Base-by-base conservation (phyloP, 2,888 invertebrate genomes). In the Patella ulyssiponensis region DNA sequence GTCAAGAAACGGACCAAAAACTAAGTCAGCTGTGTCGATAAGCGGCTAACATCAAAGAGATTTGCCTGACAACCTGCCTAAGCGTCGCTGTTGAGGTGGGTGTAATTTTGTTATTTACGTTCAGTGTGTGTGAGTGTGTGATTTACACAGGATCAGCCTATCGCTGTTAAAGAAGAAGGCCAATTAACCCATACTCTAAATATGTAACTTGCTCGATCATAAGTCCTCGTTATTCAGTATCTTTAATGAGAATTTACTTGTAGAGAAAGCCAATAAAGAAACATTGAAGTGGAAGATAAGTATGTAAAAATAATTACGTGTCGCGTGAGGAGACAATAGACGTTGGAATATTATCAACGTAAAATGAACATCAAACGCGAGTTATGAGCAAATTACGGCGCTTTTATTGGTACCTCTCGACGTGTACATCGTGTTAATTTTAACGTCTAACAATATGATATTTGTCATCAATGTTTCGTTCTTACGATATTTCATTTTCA, bases 11-110 rank as follows among this genome's bases (percentile, higher is more conserved):
- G 20, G 23, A 23, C 64, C 64, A 64, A 64, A 44, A 44, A 64
- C 64, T 64, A 23, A 64, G 20, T 64, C 64, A 64, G 23, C 20
- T 64, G 64, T 23, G 23, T 64, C 64, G 64, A 64, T 23, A 64
- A 23, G 64, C 64, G 64, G 64, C 23, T 23, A 64, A 64, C 64
- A 12, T 64, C 64, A 64, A 64, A 64, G 64, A 64, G 64, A 64
- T 11, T 23, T 64, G 20, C 64, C 23, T 64, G 20, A 64, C 64
- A 23, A 64, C 64, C 64, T 64, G 64, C 20, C 11, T 64, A 23
- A 23, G 23, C 20, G 64, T 20, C 64, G 23, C 64, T 64, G 23
- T 23, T 23, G 23, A 64, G 64, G 64, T 64, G 64, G 64, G 64
- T 64, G 64, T 64, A 23, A 23, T 56, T 56, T 56, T 64, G 20